Evolutionary conservation across 2,888 invertebrate species (phyloP).

Genomic region (Aelia acuminata): DNA sequence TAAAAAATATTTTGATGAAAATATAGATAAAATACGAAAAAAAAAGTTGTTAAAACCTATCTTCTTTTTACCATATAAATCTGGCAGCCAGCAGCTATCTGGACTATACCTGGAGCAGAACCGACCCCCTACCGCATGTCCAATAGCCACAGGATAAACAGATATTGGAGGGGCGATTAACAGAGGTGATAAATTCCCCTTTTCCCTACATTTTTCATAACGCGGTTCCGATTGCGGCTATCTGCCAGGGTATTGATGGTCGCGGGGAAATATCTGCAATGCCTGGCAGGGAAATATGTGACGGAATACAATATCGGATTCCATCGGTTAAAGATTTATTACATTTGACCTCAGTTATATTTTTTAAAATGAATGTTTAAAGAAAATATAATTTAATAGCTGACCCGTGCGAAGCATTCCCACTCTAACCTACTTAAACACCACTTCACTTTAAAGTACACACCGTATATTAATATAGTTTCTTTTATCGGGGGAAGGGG

Average conservation of each 20-base stretch:
- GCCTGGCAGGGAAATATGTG: neutral
- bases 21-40: too few relatives aligned
- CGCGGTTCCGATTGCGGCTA: conserved; percentile 31
- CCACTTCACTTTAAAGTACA: too few relatives aligned
- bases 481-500: too few relatives aligned
- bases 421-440: too few relatives aligned
- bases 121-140: neutral
- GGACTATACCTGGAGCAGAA: neutral
- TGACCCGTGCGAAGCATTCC: too few relatives aligned
- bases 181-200: neutral
- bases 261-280: conserved; percentile 5
- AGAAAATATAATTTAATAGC: too few relatives aligned
- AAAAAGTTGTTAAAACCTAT: too few relatives aligned
- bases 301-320: neutral
- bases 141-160: conserved; percentile 23
- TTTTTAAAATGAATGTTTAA: too few relatives aligned
- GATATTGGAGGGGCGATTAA: conserved; percentile 1
- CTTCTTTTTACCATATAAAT: too few relatives aligned
- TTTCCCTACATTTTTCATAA: conserved; percentile 38
- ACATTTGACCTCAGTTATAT: neutral
- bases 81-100: too few relatives aligned
- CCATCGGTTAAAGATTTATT: neutral
- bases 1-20: too few relatives aligned
- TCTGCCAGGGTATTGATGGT: conserved; percentile 4
- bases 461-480: too few relatives aligned